Base-by-base conservation (phyloP, 2,888 invertebrate genomes). In the Diplazon laetatorius region DNA sequence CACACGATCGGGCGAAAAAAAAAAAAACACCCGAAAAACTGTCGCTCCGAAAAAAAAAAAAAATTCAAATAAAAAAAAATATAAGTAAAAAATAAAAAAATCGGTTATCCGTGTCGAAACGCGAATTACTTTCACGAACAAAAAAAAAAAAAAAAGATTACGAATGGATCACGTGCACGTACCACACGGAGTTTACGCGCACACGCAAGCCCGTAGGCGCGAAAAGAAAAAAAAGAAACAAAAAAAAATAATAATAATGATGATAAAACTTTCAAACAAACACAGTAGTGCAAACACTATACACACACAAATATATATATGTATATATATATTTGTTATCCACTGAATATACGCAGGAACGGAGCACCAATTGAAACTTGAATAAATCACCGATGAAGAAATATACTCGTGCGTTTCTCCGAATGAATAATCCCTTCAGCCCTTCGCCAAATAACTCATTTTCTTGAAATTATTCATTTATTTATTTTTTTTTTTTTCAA, bases 301-400 rank as follows among this genome's bases (percentile, higher is more conserved):
- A 39, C 42, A n/a, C n/a, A n/a, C n/a, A n/a, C n/a, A n/a, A n/a
- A n/a, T n/a, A n/a, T n/a, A n/a, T n/a, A n/a, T n/a, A n/a, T n/a
- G n/a, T n/a, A n/a, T n/a, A 42, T 46, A 62, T 20, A 20, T 37
- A 63, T 37, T 14, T 6, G 42, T 20, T 50, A 50, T 50, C 50
- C 50, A 55, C 30, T 50, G 37, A 20, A 65, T 48, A 35, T 50
- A 65, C 16, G 39, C 16, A 30, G 8, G 37, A 37, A 37, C 65
- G 65, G 20, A 65, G 65, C 65, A 65, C 65, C 44, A 14, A 22
- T 16, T 16, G 35, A 10, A 76, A 76, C 71, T 66, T 70, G 65
- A 65, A 66, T 59, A 50, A 50, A 59, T 71, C 66, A 52, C 42
- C 39, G 50, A 48, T 12, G 22, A 71, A 60, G 42, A 71, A 60